Evolutionary conservation across 2,888 invertebrate species (phyloP).

Genomic region (Mythimna loreyi): DNA sequence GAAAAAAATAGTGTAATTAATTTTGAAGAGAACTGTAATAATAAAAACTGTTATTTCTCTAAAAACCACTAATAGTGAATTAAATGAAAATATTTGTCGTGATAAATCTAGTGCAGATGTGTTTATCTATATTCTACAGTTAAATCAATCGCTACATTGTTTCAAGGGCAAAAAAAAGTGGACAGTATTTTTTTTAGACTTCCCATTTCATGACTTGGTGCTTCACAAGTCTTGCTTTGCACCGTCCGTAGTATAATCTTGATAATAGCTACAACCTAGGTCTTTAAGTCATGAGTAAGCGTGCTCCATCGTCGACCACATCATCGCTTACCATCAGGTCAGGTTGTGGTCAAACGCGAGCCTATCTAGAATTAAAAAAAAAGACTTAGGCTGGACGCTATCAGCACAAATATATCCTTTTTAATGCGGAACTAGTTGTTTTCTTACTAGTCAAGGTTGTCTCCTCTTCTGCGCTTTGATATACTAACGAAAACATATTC

Average conservation of each 20-base stretch:
- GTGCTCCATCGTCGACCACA: too few species aligned
- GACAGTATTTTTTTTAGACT: background rate
- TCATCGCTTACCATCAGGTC: too few species aligned
- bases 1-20: background rate
- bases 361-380: too few species aligned
- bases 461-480: background rate
- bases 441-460: background rate
- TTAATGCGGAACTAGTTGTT: background rate
- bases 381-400: too few species aligned
- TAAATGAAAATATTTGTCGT: background rate
- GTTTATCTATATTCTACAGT: background rate
- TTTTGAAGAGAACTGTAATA: background rate
- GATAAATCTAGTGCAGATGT: background rate
- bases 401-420: background rate
- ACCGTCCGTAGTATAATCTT: background rate
- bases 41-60: background rate
- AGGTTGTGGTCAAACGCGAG: too few species aligned
- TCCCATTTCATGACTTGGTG: background rate
- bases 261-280: too few species aligned
- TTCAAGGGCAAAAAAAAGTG: background rate
- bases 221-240: background rate
- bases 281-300: too few species aligned
- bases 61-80: background rate
- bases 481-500: slow-evolving; percentile 4
- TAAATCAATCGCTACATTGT: background rate